phyloP scores from a whole-genome alignment of 37 sponge, comb jelly and placozoan genomes.

The Petrosia ficiformis region DNA sequence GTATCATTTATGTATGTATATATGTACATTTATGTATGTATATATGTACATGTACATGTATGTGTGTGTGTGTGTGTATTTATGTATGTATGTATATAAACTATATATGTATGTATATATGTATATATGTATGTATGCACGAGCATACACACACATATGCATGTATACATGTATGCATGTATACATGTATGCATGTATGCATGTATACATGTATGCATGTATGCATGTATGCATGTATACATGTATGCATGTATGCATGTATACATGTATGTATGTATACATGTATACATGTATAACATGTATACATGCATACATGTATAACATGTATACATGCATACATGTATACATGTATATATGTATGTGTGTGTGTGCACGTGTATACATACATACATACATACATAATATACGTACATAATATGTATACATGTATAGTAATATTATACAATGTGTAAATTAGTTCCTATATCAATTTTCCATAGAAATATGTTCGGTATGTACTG shows the following conservation, averaged over 20 bases:
- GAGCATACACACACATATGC: slow-evolving; percentile 8
- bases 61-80: slow-evolving; percentile 9
- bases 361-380: slow-evolving; percentile 8
- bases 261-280: slow-evolving; percentile 14
- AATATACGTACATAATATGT: neutral
- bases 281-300: slow-evolving; percentile 1
- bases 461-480: neutral
- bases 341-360: neutral
- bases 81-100: slow-evolving; percentile 16
- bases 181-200: slow-evolving; percentile 6
- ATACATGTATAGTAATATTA: neutral
- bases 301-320: neutral
- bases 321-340: neutral
- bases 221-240: neutral
- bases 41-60: slow-evolving; percentile 23
- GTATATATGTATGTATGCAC: neutral
- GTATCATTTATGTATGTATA: neutral
- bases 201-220: slow-evolving; percentile 3
- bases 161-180: neutral
- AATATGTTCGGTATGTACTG: neutral
- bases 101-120: neutral
- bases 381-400: neutral
- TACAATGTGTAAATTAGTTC: too few relatives aligned
- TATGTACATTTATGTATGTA: neutral
- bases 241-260: neutral